These are phyloP conservation scores for Epiperipatus broadwayi DNA, from an alignment of 2,888 invertebrate species.

Conservation along the genomic window DNA sequence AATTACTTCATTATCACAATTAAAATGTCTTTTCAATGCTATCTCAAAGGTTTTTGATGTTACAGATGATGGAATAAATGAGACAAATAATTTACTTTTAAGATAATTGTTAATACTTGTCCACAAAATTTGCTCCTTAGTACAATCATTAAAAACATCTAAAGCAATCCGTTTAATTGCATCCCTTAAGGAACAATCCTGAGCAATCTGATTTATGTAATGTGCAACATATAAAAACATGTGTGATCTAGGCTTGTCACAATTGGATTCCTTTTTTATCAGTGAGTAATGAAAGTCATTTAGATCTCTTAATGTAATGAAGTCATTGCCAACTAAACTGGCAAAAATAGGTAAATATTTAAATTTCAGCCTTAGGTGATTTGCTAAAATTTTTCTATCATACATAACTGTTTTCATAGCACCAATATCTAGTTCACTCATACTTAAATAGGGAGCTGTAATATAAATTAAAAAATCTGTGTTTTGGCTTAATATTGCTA, in stretches of 20 bases:
- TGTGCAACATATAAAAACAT: too few species aligned
- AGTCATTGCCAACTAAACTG: constrained; percentile 22
- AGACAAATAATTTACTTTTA: too few species aligned
- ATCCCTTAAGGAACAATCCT: constrained; percentile 7
- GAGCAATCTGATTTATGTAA: too few species aligned
- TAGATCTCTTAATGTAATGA: constrained; percentile 12
- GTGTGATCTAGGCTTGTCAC: too few species aligned
- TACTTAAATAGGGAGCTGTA: constrained; percentile 22
- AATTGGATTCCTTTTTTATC: too few species aligned
- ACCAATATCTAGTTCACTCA: constrained; percentile 21
- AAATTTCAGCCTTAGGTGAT: constrained; percentile 18
- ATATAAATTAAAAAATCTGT: constrained; percentile 24
- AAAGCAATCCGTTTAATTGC: constrained; percentile 14
- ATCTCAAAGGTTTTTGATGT: neutral
- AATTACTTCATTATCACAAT: constrained; percentile 13
- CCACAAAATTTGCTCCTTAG: constrained; percentile 10
- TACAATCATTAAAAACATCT: constrained; percentile 14
- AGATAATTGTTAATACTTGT: constrained; percentile 15
- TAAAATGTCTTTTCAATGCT: constrained; percentile 12
- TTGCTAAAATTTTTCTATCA: constrained; percentile 20
- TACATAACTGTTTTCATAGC: constrained; percentile 22
- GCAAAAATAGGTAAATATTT: constrained; percentile 23
- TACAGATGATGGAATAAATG: too few species aligned
- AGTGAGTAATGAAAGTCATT: constrained; percentile 14
- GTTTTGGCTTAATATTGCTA: constrained; percentile 25